Base-by-base conservation (phyloP, 2,113 vertebrate species). In the Semnornis frantzii region DNA sequence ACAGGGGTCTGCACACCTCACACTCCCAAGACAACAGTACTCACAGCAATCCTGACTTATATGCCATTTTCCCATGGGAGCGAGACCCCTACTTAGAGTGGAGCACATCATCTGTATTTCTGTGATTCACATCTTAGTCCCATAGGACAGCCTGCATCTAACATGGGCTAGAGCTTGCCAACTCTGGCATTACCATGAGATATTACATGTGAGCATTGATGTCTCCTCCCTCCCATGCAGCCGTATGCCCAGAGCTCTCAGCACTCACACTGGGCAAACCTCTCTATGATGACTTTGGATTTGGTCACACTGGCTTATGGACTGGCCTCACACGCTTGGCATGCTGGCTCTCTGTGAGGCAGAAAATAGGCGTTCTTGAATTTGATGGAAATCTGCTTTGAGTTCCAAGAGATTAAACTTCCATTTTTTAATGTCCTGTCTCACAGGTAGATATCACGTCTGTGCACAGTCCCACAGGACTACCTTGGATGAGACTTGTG, bases 401-500 rank as follows among this genome's bases (percentile, higher is more conserved):
- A 5, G 30, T 46, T 15, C 52, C 6, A 5, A 73, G 33, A 88
- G 15, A 24, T 69, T 19, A 86, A 75, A 70, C 63, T 58, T 87
- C 27, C 13, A 4, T 50, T 89, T 76, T 89, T 52, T 48, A 89
- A 57, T 90, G 42, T 84, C 72, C 50, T 87, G 27, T 73, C 60
- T 80, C 23, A 39, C 97, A 98, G 98, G 97, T 98, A 80, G 98
- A 98, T 24, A 97, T 98, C 3, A 98, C 98, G 4, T 97, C 98
- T 25, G 97, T 98, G 94, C 97, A 97, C 69, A 98, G 98, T 79
- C 98, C 98, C 13, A 93, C 97, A 64, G 97, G 97, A 46, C 66
- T 98, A 87, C 98, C 98, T 55, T 98, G 98, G 98, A 94, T 98
- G 94, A 97, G 98, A 60, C 96, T 98, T 4, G 98, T 98, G 8